Evolutionary conservation across 92 coral and sea anemone species (phyloP), one percentile per base, ranked within the genome.

Genomic region (Plumapathes pennacea): DNA sequence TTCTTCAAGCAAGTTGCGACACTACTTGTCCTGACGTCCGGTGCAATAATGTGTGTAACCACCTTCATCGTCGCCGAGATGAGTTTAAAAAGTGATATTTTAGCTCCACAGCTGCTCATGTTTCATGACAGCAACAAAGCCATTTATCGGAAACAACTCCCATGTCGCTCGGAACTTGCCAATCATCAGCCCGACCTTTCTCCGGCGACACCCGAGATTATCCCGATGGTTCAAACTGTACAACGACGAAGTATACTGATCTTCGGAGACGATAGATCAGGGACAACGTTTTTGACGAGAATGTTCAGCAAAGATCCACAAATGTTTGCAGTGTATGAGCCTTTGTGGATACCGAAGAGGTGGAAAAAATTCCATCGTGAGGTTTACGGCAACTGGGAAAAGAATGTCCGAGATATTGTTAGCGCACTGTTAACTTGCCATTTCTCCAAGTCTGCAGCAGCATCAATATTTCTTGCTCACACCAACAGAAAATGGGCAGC

Each of bases 321-420:
- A 10, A 29, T 66, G 0, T 66, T 66, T 40, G 21, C 73, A 12
- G 73, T 66, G 32, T 66, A 66, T 23, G 73, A 66, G 50, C 73
- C 73, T n/a, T 56, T 66, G 53, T 66, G 73, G 73, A 41, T 66
- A 4, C 49, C 73, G 7, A 20, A 22, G 54, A 5, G 12, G 0
- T 66, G 73, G 73, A n/a, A 4, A 10, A 13, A 5, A 28, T n/a
- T n/a, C n/a, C n/a, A n/a, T n/a, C 17, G 10, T 1, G 73, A 66
- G 34, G 23, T 5, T 12, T 43, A 33, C 4, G 44, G 63, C 30
- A 26, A 66, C 17, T 25, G 17, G 0, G 18, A 14, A 1, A 28
- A 53, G 21, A 62, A 66, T 22, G 73, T 66, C 10, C 42, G 13
- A 0, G 51, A 31, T 19, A 62, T 66, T 27, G 2, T 66, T 10